Evolutionary conservation across 2,888 invertebrate species (phyloP), one percentile per base, ranked within the genome.

Genomic region (Heliconius charithonia): DNA sequence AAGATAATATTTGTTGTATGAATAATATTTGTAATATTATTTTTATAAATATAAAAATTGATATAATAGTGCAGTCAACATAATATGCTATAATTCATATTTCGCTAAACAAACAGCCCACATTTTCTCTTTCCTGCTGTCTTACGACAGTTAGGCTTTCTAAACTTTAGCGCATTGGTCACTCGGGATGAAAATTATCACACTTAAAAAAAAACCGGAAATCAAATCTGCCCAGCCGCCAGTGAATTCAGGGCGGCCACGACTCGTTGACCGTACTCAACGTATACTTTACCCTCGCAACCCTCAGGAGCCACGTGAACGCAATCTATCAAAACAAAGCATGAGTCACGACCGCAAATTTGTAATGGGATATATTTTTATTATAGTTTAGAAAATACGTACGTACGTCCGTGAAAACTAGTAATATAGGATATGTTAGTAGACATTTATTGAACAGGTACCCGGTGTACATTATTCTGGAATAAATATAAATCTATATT

Each of bases 241-340:
- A 29, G 29, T 29, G 4, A 29, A 29, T 29, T 29, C 29, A 29
- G 29, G 29, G 29, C 4, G 59, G n/a, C 59, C 59, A 59, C n/a
- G 3, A 59, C n/a, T 59, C n/a, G 59, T n/a, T n/a, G 3, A 59
- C 59, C 59, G 59, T 59, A 59, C 59, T 59, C n/a, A 59, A 25
- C 25, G n/a, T 29, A 62, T 37, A 32, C 62, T 59, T 25, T 16
- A 62, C 62, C 19, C 56, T 25, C 59, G 2, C 59, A 59, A 13
- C 32, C 29, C 74, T 63, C 7, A 41, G 41, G 29, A 45, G 74
- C 41, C 74, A 74, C 74, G 65, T 74, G 65, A 74, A 63, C 63
- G 63, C 74, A 45, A 74, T 74, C 63, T 74, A 74, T 74, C 74
- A 74, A 74, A 74, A 74, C 74, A 74, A 74, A 74, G 63, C 29